A percentile compares a stretch with the other conserved stretches of the same genome.
Conservation (phyloP, 1,140 invertebrate genomes). For the Paralvinella palmiformis region DNA sequence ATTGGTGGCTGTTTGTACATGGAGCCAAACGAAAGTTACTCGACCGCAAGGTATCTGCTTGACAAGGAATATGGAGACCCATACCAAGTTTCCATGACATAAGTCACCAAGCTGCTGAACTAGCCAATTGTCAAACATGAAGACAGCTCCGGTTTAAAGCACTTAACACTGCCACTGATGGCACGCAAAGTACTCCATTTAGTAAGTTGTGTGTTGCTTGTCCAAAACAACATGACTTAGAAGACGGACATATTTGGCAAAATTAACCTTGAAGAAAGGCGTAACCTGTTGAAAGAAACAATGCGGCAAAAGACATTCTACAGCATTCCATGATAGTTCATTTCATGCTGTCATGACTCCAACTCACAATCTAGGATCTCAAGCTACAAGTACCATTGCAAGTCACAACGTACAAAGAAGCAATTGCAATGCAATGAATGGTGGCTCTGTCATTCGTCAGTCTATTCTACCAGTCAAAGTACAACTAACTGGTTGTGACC, state of each 20-base stretch:
- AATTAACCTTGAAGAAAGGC: background rate
- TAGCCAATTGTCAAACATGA: background rate
- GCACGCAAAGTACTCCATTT: background rate
- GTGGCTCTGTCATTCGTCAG: background rate
- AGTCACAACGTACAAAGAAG: background rate
- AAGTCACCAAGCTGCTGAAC: background rate
- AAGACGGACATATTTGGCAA: background rate
- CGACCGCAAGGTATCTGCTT: background rate
- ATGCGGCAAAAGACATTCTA: background rate
- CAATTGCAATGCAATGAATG: background rate
- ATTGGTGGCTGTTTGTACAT: slow-evolving; percentile 1
- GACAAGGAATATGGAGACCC: background rate
- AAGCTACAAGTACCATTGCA: background rate
- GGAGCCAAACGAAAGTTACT: slow-evolving; percentile 2
- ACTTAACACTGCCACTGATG: background rate
- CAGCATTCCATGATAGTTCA: background rate
- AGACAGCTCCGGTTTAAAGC: background rate
- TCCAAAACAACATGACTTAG: background rate
- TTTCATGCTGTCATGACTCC: background rate
- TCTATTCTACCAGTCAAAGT: background rate
- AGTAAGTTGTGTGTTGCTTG: background rate
- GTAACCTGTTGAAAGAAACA: background rate
- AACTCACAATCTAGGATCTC: background rate
- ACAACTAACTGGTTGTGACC: background rate
- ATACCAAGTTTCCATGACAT: background rate